Conservation (phyloP, 2,888 invertebrate genomes). For the Lapara coniferarum region DNA sequence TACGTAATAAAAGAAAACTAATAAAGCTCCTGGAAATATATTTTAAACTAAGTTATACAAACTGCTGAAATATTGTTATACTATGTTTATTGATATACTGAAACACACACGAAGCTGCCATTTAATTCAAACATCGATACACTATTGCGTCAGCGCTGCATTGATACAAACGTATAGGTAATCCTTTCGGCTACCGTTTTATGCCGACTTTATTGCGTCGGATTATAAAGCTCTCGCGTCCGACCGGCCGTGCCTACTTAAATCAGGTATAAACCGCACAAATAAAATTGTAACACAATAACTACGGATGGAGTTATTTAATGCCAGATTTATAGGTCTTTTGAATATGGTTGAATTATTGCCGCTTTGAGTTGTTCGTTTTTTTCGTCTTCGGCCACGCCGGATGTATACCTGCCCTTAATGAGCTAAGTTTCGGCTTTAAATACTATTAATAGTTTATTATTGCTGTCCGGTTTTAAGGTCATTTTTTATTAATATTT, state of each 20-base stretch:
- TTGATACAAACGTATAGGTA: conserved; percentile 69
- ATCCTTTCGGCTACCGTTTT: conserved; percentile 79
- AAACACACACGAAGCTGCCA: neutral
- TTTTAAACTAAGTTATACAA: too few relatives aligned
- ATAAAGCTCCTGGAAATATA: too few relatives aligned
- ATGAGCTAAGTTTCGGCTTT: conserved; percentile 28
- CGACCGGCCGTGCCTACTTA: conserved; percentile 25
- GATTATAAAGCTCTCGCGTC: conserved; percentile 51
- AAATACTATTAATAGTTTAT: conserved; percentile 30
- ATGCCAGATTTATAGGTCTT: conserved; percentile 69
- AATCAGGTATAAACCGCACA: conserved; percentile 29
- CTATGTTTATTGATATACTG: too few relatives aligned
- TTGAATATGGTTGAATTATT: conserved; percentile 49
- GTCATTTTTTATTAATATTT: conserved; percentile 23
- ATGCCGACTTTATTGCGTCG: conserved; percentile 64
- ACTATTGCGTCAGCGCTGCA: conserved; percentile 57
- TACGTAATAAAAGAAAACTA: too few relatives aligned
- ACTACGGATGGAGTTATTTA: conserved; percentile 65
- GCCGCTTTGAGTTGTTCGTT: conserved; percentile 16
- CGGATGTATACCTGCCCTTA: conserved; percentile 43
- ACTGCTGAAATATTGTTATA: too few relatives aligned
- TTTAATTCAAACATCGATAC: neutral
- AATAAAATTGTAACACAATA: conserved; percentile 38
- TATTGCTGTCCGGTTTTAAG: conserved; percentile 22
- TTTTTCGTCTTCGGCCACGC: conserved; percentile 29